Evolutionary conservation across 2,797 vertebrate species (phyloP), one percentile per base, ranked within the genome.

Genomic region (Paguma larvata): DNA sequence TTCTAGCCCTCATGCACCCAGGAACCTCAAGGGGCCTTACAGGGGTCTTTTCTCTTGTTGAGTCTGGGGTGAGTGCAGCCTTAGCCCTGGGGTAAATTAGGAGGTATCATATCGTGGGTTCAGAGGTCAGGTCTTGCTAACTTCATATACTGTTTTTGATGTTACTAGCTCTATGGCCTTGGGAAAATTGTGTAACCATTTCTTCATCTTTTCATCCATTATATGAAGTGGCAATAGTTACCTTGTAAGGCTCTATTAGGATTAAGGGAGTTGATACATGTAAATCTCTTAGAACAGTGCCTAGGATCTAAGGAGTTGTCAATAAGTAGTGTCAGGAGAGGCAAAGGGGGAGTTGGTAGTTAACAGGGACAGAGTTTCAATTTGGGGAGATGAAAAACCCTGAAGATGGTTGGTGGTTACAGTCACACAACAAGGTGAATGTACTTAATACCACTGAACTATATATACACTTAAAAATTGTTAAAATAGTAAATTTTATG

Each of bases 191-290:
- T 78, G 79, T 27, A 9, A 19, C 38, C 15, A 27, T 78, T 70
- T 56, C 12, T 38, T 53, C n/a, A 19, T 41, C 34, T 90, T 48
- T 77, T 67, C 59, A 14, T 65, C 80, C 16, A 18, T n/a, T 59
- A 38, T 30, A 27, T 53, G n/a, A 92, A 82, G 68, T 70, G 41
- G 8, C 85, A 11, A 41, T 15, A 12, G n/a, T 88, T 95, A n/a
- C 38, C 21, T 62, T 3, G 0, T 32, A 67, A 59, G 3, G 21
- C 86, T 53, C 0, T 46, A 68, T 38, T 23, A 51, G 32, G n/a
- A 41, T 84, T 59, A 65, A 67, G 25, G 63, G 30, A 94, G 25
- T 80, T 67, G 25, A n/a, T 38, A 27, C 1, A 6, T 70, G 21
- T 34, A 62, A 75, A 12, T 78, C 75, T 75, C 87, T 93, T 46